Evolutionary conservation across 2,113 vertebrate genomes (phyloP), one percentile per base, ranked within the genome.

Genomic region (Pogona vitticeps): DNA sequence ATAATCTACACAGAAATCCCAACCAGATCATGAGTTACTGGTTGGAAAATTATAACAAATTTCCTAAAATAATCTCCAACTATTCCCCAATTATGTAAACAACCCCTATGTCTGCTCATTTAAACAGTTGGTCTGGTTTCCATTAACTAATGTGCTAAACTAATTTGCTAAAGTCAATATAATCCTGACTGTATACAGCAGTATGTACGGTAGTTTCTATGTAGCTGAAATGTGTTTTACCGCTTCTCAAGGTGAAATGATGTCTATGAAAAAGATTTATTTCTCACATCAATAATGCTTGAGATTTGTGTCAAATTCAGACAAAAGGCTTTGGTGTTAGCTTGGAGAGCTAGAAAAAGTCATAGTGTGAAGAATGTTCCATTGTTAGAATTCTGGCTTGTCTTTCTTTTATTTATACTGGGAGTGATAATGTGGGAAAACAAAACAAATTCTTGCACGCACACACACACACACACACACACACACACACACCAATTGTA

Each of bases 241-340:
- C 90, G 67, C 38, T n/a, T 65, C 84, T 80, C 77, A 86, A 90
- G 91, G 91, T 78, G 88, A 88, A 80, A 21, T n/a, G 65, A 73
- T 85, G 86, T 10, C 31, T 40, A 33, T 89, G 28, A 77, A 3
- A n/a, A 59, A 67, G 13, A 61, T 82, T 67, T 77, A 61, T 86
- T 90, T 90, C 83, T n/a, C 59, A 70, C 33, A 36, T 91, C 88
- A 75, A 0, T 91, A 80, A 86, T 88, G 86, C 52, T 80, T 86
- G 58, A 88, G 81, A 20, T 52, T 83, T 28, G 20, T 73, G 86
- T 65, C 52, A 89, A 68, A 46, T 80, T 13, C 67, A 89, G 77
- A 61, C 83, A 89, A 4, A 76, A 36, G 31, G 12, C 76, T 83
- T 81, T 38, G 33, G 82, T 77, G 63, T 90, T 73, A 77, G 9